phyloP scores from a whole-genome alignment of 2,888 invertebrate genomes.

The Luperina testacea region DNA sequence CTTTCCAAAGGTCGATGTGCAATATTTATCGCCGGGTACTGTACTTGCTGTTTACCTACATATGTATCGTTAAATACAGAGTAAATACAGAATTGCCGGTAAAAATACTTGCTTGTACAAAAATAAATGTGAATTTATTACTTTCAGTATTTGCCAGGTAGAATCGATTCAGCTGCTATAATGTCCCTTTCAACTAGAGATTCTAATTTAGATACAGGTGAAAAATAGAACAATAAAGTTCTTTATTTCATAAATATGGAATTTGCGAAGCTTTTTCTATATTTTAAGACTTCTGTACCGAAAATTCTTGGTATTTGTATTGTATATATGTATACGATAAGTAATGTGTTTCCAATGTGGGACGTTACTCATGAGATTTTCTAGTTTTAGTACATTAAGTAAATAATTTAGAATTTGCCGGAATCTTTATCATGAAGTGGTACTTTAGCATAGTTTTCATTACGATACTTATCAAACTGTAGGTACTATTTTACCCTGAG shows the following conservation, averaged over 20 bases:
- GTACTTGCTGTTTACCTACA: neutral
- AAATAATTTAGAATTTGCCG: neutral
- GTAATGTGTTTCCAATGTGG: neutral
- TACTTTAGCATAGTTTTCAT: neutral
- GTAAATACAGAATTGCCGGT: neutral
- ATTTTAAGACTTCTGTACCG: neutral
- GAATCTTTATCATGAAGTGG: neutral
- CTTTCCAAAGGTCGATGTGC: too few relatives aligned
- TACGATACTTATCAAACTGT: neutral
- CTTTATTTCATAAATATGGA: neutral
- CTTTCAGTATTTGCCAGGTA: conserved; percentile 12
- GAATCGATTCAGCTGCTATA: conserved; percentile 14
- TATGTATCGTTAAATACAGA: neutral
- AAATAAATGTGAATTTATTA: conserved; percentile 24
- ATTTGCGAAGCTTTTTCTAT: conserved; percentile 5
- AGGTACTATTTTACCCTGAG: neutral
- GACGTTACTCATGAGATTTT: neutral
- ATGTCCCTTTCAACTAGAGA: conserved; percentile 1
- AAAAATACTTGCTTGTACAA: neutral
- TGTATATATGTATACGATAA: neutral
- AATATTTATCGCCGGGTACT: too few relatives aligned
- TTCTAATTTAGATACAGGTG: conserved; percentile 20
- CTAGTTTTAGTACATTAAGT: neutral
- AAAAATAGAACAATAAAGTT: conserved; percentile 29
- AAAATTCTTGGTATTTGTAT: neutral